Base-by-base conservation (phyloP, 2,888 invertebrate genomes). In the Empis stercorea region DNA sequence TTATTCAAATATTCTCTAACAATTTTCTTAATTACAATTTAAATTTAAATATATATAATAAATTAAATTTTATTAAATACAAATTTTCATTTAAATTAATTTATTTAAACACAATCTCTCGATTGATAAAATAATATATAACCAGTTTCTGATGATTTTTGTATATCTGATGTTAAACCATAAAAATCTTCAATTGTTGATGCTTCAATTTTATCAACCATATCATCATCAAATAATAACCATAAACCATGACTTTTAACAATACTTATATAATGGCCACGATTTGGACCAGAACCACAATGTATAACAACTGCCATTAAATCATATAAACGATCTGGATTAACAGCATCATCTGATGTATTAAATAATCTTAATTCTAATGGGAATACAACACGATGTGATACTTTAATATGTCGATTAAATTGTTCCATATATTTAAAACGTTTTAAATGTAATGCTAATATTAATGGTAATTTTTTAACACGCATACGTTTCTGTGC, bases 141-240 rank as follows among this genome's bases (percentile, higher is more conserved):
- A 60, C 97, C 99, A 46, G 99, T 97, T 75, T 99, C 99, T 36
- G 97, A 97, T 55, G 95, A 96, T 73, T 99, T 99, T 70, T 96
- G 96, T 65, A 94, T 87, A 70, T 97, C 97, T 52, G 95, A 93
- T 48, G 97, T 94, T 63, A 99, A 81, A 64, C 99, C 97, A 73
- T 96, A 99, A 73, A 99, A 99, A 72, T 99, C 99, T 78, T 99
- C 99, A 72, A 99, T 96, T 57, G 92, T 87, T 49, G 95, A 92
- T 46, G 95, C 92, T 68, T 99, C 99, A 63, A 99, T 97, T 85
- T 99, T 99, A 75, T 99, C 99, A 54, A 99, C 99, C 84, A 97
- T 94, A 66, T 99, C 99, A 72, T 99, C 99, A 70, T 99, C 99
- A 73, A 99, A 99, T 6, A 99, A 80, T 56, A 99, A 76, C 99